Evolutionary conservation across 2,113 vertebrate genomes (phyloP).

Genomic region (Boleophthalmus pectinirostris): DNA sequence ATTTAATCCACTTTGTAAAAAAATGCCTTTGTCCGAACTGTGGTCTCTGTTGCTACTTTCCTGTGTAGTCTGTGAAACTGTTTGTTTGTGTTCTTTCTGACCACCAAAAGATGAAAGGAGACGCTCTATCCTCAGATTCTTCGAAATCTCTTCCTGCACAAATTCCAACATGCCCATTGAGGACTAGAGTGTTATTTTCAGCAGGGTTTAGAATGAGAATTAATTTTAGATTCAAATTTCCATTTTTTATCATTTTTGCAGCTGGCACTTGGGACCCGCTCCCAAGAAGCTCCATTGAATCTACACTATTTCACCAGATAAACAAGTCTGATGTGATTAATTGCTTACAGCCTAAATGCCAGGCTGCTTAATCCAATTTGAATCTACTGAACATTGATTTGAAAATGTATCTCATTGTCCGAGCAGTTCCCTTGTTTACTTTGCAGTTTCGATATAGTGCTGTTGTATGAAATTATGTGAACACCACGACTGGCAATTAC

Average conservation of each 20-base stretch:
- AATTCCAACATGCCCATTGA: constrained; percentile 34
- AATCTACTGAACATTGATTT: constrained; percentile 11
- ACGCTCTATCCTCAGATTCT: constrained; percentile 21
- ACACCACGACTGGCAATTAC: constrained; percentile 55
- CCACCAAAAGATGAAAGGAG: constrained; percentile 41
- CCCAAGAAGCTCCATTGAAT: constrained; percentile 35
- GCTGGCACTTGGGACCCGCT: constrained; percentile 44
- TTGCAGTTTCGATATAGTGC: constrained; percentile 35
- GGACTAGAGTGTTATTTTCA: constrained; percentile 39
- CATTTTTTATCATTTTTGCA: constrained; percentile 41
- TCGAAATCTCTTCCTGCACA: constrained; percentile 42
- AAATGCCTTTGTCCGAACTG: neutral
- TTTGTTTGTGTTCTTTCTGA: constrained; percentile 14
- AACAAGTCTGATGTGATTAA: constrained; percentile 34
- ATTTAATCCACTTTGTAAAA: constrained; percentile 6
- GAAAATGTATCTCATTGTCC: constrained; percentile 16
- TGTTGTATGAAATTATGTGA: constrained; percentile 38
- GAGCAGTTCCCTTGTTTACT: constrained; percentile 5
- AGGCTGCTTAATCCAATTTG: constrained; percentile 3
- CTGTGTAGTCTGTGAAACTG: constrained; percentile 4
- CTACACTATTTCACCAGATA: constrained; percentile 24
- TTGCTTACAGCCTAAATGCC: constrained; percentile 19
- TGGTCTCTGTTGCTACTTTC: constrained; percentile 13
- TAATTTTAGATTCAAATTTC: constrained; percentile 42
- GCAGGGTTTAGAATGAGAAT: constrained; percentile 18